Percentiles rank a stretch among this genome's conserved stretches.
phyloP scores from a whole-genome alignment of 2,113 vertebrate species.

The Anolis carolinensis region DNA sequence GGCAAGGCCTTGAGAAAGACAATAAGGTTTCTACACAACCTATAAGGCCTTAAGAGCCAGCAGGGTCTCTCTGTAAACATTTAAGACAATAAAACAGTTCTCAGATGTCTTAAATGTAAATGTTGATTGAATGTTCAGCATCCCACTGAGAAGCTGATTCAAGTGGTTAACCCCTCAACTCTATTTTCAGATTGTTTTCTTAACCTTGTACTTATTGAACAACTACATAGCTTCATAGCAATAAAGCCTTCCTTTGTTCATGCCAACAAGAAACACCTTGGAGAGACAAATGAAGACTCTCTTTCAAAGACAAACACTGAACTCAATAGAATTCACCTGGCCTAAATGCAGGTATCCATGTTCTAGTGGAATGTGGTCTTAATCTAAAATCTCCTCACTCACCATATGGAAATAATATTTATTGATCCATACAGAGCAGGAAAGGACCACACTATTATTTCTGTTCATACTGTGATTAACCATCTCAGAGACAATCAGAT shows the following conservation, averaged over 20 bases:
- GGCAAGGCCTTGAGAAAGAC: constrained; percentile 48
- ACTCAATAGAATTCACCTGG: not conserved
- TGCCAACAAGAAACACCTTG: constrained; percentile 42
- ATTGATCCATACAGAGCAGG: not conserved
- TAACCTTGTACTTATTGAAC: constrained; percentile 33
- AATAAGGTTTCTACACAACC: constrained; percentile 20
- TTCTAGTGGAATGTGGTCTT: not conserved
- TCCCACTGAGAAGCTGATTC: constrained; percentile 41
- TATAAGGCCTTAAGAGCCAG: constrained; percentile 30
- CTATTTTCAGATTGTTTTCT: constrained; percentile 40
- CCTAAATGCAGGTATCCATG: not conserved
- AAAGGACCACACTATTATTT: no score
- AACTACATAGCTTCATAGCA: constrained; percentile 28
- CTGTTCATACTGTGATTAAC: no score
- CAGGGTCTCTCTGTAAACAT: constrained; percentile 11
- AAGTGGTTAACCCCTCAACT: constrained; percentile 21
- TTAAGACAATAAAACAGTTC: constrained; percentile 19
- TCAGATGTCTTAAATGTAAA: constrained; percentile 29
- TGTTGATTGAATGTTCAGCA: constrained; percentile 24
- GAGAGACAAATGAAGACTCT: constrained; percentile 11
- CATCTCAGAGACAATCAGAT: no score
- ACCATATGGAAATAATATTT: not conserved
- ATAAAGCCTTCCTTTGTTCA: constrained; percentile 3
- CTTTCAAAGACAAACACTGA: not conserved
- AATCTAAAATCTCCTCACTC: constrained; percentile 7